Conservation (phyloP, 2,113 vertebrate genomes). For the Syngnathus floridae region DNA sequence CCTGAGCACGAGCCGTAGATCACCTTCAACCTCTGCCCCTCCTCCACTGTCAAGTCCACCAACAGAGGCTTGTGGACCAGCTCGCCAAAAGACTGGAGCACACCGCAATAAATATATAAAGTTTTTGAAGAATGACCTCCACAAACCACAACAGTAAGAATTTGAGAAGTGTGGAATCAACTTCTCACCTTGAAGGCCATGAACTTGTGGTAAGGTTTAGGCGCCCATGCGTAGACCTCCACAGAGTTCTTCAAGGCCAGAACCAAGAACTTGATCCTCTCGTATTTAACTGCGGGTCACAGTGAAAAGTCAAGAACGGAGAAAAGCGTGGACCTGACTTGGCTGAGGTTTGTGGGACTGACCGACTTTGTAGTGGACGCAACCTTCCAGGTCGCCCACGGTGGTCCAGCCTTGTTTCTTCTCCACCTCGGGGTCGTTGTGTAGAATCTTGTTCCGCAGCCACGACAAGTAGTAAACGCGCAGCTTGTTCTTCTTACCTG, state of each 20-base stretch:
- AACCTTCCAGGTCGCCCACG: slow-evolving; percentile 92
- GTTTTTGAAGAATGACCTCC: background rate
- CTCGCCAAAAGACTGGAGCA: slow-evolving; percentile 88
- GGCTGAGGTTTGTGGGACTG: background rate
- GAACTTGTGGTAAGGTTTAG: slow-evolving; percentile 99
- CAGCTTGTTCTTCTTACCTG: slow-evolving; percentile 98
- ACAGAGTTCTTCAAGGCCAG: slow-evolving; percentile 98
- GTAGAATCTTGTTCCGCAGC: slow-evolving; percentile 98
- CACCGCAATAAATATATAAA: slow-evolving; percentile 2
- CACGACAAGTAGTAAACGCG: slow-evolving; percentile 98
- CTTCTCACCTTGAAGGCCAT: slow-evolving; percentile 94
- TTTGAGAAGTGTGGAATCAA: background rate
- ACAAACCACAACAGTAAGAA: background rate
- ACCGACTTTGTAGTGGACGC: slow-evolving; percentile 97
- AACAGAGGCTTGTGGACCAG: slow-evolving; percentile 91
- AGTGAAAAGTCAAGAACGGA: background rate
- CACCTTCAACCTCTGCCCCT: slow-evolving; percentile 96
- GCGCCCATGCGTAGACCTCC: slow-evolving; percentile 98
- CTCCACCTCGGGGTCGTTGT: slow-evolving; percentile 97
- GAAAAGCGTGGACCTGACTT: background rate
- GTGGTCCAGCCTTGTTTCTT: slow-evolving; percentile 99
- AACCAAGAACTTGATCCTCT: slow-evolving; percentile 98
- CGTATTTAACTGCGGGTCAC: slow-evolving; percentile 87
- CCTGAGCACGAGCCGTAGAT: slow-evolving; percentile 94
- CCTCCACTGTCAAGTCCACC: slow-evolving; percentile 95